Conservation (phyloP, 2,888 invertebrate genomes). For the Drosophila atripex region DNA sequence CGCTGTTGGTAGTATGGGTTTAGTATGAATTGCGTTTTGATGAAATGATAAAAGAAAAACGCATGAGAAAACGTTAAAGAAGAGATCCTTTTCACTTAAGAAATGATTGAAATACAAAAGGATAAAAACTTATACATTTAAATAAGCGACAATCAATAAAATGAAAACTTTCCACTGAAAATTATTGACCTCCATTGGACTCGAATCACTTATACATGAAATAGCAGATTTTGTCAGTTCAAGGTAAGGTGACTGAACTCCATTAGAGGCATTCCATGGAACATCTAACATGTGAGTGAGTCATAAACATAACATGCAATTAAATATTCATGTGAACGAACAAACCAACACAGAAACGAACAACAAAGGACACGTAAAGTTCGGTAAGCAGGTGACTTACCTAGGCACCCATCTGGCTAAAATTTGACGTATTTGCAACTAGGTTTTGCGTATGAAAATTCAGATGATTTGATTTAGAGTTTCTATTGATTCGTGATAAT, state of each 20-base stretch:
- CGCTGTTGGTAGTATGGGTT: conserved; percentile 28
- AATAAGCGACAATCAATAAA: neutral
- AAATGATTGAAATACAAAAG: neutral
- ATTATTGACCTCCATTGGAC: neutral
- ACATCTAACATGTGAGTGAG: conserved; percentile 50
- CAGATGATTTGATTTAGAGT: conserved; percentile 9
- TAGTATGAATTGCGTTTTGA: conserved; percentile 37
- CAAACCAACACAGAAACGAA: conserved; percentile 2
- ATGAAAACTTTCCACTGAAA: neutral
- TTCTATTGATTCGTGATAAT: conserved; percentile 1
- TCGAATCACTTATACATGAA: neutral
- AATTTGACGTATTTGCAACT: conserved; percentile 73
- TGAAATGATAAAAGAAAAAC: conserved; percentile 45
- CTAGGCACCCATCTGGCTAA: conserved; percentile 72
- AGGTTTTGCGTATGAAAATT: conserved; percentile 17
- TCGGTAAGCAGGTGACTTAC: conserved; percentile 61
- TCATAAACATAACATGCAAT: conserved; percentile 60
- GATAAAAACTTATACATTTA: neutral
- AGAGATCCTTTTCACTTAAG: neutral
- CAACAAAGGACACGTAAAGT: conserved; percentile 17
- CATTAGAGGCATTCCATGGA: conserved; percentile 9
- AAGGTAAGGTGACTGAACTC: conserved; percentile 66
- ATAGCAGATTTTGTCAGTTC: conserved; percentile 52
- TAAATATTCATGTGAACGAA: conserved; percentile 48
- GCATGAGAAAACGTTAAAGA: conserved; percentile 36